A percentile compares a stretch with the other conserved stretches of the same genome.
These are phyloP conservation scores for Tetragonula clypearis DNA, from an alignment of 1,140 invertebrate genomes.

Conservation along the genomic window DNA sequence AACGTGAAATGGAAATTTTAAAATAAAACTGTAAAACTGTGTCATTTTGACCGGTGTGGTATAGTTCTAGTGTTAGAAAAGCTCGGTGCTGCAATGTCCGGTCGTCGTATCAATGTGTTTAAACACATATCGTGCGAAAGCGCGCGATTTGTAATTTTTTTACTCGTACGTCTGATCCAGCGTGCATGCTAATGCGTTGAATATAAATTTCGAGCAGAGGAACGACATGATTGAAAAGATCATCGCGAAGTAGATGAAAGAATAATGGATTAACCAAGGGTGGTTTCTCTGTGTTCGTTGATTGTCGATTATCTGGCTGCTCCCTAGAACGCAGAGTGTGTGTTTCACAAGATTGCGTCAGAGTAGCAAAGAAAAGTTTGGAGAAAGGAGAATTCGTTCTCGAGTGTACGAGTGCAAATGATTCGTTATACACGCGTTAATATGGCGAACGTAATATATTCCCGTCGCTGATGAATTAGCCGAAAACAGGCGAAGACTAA, in stretches of 20 bases:
- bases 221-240: not conserved
- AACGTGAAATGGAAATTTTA: no score
- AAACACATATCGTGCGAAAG: not conserved
- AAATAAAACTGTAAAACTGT: no score
- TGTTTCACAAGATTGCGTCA: not conserved
- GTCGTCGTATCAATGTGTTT: not conserved
- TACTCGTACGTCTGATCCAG: no score
- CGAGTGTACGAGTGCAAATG: not conserved
- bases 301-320: not conserved
- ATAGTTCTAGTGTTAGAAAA: not conserved
- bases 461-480: not conserved
- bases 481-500: not conserved
- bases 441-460: not conserved
- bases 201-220: not conserved
- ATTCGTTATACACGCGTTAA: not conserved
- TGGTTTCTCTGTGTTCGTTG: not conserved
- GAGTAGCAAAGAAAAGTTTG: not conserved
- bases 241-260: not conserved
- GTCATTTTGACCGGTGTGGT: no score
- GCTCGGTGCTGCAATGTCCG: not conserved
- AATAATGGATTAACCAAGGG: not conserved
- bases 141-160: no score
- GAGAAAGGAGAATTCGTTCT: not conserved
- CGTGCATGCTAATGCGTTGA: accelerated
- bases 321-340: not conserved